Conservation (phyloP, 2,888 invertebrate species). For the Drosophila gaucha region DNA sequence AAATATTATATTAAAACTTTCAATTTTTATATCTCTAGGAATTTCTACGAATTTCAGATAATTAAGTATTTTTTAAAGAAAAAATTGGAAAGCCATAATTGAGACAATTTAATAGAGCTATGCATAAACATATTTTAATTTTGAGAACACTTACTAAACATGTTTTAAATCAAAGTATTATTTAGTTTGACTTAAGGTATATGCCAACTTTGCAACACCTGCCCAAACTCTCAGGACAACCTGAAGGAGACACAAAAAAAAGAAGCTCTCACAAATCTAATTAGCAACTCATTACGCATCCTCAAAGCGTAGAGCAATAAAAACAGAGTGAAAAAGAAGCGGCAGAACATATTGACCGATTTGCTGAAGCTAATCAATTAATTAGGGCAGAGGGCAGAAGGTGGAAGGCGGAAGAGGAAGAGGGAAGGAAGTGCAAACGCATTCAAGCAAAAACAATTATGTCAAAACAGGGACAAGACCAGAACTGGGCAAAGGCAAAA, state of each 20-base stretch:
- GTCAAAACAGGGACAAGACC: constrained; percentile 61
- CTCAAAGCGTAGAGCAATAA: constrained; percentile 42
- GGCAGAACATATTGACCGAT: constrained; percentile 82
- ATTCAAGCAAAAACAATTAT: constrained; percentile 68
- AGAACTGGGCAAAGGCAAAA: constrained; percentile 58
- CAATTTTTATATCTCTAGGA: too few species aligned
- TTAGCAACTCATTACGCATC: constrained; percentile 81
- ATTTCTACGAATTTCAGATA: too few species aligned
- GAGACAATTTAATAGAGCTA: neutral
- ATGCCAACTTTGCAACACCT: constrained; percentile 25
- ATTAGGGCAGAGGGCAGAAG: constrained; percentile 68
- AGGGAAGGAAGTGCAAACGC: constrained; percentile 24
- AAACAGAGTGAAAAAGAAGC: constrained; percentile 48
- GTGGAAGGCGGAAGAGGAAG: constrained; percentile 30
- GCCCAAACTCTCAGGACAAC: constrained; percentile 30
- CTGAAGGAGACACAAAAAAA: constrained; percentile 21
- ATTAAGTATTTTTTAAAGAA: too few species aligned
- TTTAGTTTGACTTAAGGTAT: constrained; percentile 16
- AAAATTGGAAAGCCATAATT: neutral
- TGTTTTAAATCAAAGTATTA: neutral
- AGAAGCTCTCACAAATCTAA: constrained; percentile 77
- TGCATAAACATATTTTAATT: neutral
- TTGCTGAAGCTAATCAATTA: constrained; percentile 84
- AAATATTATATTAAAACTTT: too few species aligned
- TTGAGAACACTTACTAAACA: rapidly evolving